Evolutionary conservation across 2,797 vertebrate species (phyloP), one percentile per base, ranked within the genome.

Genomic region (Melanotaenia trifasciata): DNA sequence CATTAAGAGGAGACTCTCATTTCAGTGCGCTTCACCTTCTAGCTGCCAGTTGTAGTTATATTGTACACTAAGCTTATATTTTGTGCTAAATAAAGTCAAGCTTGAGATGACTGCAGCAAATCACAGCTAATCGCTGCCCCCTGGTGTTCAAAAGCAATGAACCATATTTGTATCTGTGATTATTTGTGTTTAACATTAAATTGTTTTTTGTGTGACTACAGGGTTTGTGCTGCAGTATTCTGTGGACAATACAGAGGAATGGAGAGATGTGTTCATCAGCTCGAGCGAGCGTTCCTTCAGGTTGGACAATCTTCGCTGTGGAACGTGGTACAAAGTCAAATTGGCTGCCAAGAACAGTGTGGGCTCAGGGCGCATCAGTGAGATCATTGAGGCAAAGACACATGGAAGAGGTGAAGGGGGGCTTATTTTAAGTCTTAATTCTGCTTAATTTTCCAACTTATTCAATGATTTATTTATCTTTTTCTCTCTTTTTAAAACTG

Each of bases 301-400:
- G 90, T 84, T 99, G 93, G 98, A 99, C 87, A 98, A 97, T 85
- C 96, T 99, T 81, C 96, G 97, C 87, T 99, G 98, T 0, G 98
- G 98, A 72, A 99, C 98, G 0, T 99, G 98, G 98, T 99, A 99
- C 94, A 99, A 99, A 92, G 97, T 99, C 92, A 99, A 99, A 91
- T 89, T 99, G 92, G 98, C 98, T 0, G 98, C 98, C 78, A 99
- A 99, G 92, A 99, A 99, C 95, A 99, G 97, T 0, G 98, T 99
- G 7, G 98, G 98, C 5, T 97, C 98, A 0, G 98, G 98, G 9
- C 96, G 97, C 79, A 99, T 99, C 95, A 99, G 97, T 3, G 98
- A 99, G 93, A 99, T 99, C 94, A 99, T 99, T 13, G 98, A 99
- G 75, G 98, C 98, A 69, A 99, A 99, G 94, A 99, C 98, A 13